Evolutionary conservation across 2,888 invertebrate genomes (phyloP).

Genomic region (Clunio marinus): DNA sequence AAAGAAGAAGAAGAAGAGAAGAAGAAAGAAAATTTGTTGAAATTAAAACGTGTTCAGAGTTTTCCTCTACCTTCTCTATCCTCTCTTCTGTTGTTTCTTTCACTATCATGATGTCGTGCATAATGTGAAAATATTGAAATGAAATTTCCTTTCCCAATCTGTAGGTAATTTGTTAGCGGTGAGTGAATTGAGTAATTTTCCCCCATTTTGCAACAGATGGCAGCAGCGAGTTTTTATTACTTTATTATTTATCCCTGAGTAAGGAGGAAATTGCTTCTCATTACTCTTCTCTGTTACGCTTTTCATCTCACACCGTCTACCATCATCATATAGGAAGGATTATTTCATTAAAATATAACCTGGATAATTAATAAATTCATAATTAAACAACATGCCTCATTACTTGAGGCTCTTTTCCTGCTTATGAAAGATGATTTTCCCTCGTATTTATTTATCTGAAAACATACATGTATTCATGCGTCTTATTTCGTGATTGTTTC

Average conservation of each 20-base stretch:
- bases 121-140: constrained; percentile 23
- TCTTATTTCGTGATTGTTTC: too few relatives aligned
- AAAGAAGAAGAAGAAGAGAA: too few relatives aligned
- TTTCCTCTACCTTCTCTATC: background rate
- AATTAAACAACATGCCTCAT: background rate
- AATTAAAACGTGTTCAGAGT: background rate
- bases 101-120: too few relatives aligned
- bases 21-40: too few relatives aligned
- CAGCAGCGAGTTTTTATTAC: background rate
- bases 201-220: background rate
- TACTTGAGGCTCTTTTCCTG: background rate
- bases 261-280: too few relatives aligned
- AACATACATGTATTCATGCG: too few relatives aligned
- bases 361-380: constrained; percentile 17
- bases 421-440: background rate
- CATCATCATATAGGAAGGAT: background rate
- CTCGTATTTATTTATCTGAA: background rate
- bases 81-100: too few relatives aligned
- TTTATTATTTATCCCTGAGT: too few relatives aligned
- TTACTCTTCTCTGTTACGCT: background rate
- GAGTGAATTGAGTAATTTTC: constrained; percentile 18
- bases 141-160: constrained; percentile 29
- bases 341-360: background rate
- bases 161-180: constrained; percentile 15
- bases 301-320: background rate